Percentiles rank a stretch among this genome's conserved stretches.
These are phyloP conservation scores for Oceanodroma leucorhoa DNA, from an alignment of 2,797 vertebrate genomes.

Conservation along the genomic window DNA sequence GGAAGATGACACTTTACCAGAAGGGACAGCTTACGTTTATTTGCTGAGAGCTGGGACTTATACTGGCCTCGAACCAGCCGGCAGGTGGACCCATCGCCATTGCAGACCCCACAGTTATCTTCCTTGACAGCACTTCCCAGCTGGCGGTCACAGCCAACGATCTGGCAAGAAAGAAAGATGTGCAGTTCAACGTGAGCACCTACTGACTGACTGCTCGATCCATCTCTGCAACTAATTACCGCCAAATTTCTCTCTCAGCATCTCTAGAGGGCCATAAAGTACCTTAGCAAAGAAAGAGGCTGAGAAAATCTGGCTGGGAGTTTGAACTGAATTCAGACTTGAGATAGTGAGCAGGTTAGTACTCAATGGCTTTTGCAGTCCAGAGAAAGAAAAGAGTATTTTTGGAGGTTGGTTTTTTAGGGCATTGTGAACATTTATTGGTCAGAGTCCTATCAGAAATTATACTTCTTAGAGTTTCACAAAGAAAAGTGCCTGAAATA, in stretches of 20 bases:
- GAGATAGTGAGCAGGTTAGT: neutral
- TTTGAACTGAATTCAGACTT: neutral
- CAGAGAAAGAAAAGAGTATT: slow-evolving; percentile 11
- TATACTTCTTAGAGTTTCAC: neutral
- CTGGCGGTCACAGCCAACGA: slow-evolving; percentile 94
- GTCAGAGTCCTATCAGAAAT: neutral
- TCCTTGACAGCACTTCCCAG: slow-evolving; percentile 92
- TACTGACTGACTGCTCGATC: neutral
- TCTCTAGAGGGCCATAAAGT: slow-evolving; percentile 25
- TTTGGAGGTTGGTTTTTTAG: neutral
- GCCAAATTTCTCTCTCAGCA: neutral
- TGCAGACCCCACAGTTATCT: slow-evolving; percentile 96
- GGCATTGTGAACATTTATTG: neutral
- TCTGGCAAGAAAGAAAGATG: slow-evolving; percentile 80
- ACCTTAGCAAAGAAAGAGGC: slow-evolving; percentile 1
- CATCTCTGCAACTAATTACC: neutral
- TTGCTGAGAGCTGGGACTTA: slow-evolving; percentile 90
- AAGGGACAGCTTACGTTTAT: slow-evolving; percentile 83
- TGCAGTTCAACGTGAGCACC: slow-evolving; percentile 45
- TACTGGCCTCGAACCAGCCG: slow-evolving; percentile 93
- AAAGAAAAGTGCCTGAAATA: neutral
- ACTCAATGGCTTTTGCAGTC: slow-evolving; percentile 36
- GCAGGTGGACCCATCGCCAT: slow-evolving; percentile 93
- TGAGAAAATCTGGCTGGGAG: neutral
- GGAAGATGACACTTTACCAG: neutral